Percentiles rank a stretch among this genome's conserved stretches.
phyloP scores from a whole-genome alignment of 2,888 invertebrate genomes.

The Mesopsocus fuscifrons region DNA sequence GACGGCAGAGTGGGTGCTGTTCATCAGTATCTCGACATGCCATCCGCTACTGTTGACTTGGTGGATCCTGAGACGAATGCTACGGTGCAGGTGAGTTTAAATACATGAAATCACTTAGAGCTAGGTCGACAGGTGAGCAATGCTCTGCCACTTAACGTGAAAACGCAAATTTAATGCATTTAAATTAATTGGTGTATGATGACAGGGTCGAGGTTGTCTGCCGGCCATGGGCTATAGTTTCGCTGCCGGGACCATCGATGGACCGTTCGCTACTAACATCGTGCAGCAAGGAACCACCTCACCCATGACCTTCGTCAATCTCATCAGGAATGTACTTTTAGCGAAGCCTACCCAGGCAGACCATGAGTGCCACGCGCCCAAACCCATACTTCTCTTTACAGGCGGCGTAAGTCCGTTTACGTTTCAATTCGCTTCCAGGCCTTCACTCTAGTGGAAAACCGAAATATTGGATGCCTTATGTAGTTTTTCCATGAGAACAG shows the following conservation, averaged over 20 bases:
- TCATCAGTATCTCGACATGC: conserved; percentile 78
- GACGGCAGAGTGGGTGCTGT: conserved; percentile 50
- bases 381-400: conserved; percentile 75
- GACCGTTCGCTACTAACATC: conserved; percentile 58
- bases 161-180: no score
- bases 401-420: conserved; percentile 61
- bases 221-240: conserved; percentile 92
- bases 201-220: conserved; percentile 52
- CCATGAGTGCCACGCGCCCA: conserved; percentile 62
- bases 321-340: conserved; percentile 49
- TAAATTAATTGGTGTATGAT: no score
- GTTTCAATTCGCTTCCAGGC: no score
- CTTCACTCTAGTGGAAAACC: no score
- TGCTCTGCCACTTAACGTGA: no score
- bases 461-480: no score
- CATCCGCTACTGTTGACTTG: conserved; percentile 26
- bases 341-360: conserved; percentile 54
- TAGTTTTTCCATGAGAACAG: no score
- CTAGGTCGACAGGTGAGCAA: no score
- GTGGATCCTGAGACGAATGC: conserved; percentile 38
- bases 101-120: no score
- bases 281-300: conserved; percentile 66
- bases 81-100: conserved; percentile 34
- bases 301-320: conserved; percentile 51
- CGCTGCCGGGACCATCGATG: conserved; percentile 81